Base-by-base conservation (phyloP, 2,113 vertebrate genomes). In the Athene noctua region DNA sequence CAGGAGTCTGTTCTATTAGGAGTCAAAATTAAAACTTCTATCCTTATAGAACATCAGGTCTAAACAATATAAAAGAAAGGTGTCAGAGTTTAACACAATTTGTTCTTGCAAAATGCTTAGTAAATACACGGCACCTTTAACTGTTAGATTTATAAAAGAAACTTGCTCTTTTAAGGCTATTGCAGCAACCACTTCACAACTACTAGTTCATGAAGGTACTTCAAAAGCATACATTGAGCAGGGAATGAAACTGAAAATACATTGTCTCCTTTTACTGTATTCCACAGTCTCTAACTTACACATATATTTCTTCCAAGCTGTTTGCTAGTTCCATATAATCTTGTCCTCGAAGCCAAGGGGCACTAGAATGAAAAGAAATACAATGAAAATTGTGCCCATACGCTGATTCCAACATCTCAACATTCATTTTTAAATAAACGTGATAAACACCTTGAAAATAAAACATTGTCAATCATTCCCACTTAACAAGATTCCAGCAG, bases 281-380 rank as follows among this genome's bases (percentile, higher is more conserved):
- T 58, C 15, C 54, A 84, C 57, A 77, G 80, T 46, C n/a, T 78
- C 16, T 23, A 86, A 98, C 99, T 99, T 98, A 99, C 99, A 99
- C 71, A 92, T 99, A 99, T 89, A 99, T 98, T 96, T 99, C 99
- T 97, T 99, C 99, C 78, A 99, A 98, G 96, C 98, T 98, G 97
- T 99, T 99, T 66, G 98, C 98, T 90, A 99, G 96, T 61, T 97
- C 97, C 2, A 61, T 92, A 90, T 99, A 98, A 94, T 99, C 99
- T 40, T 98, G 96, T 71, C 98, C 98, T 97, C 97, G 98, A 97
- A 99, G 97, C 99, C 99, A 99, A 46, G 98, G 98, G 20, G 99
- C 99, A 97, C 99, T 99, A 96, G 74, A 98, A 98, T 94, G 90
- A 96, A 96, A 97, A 90, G 80, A 95, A 97, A 97, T 46, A 92